Percentiles rank a stretch among this genome's conserved stretches.
Conservation (phyloP, 2,113 vertebrate genomes). For the Prolemur simus region DNA sequence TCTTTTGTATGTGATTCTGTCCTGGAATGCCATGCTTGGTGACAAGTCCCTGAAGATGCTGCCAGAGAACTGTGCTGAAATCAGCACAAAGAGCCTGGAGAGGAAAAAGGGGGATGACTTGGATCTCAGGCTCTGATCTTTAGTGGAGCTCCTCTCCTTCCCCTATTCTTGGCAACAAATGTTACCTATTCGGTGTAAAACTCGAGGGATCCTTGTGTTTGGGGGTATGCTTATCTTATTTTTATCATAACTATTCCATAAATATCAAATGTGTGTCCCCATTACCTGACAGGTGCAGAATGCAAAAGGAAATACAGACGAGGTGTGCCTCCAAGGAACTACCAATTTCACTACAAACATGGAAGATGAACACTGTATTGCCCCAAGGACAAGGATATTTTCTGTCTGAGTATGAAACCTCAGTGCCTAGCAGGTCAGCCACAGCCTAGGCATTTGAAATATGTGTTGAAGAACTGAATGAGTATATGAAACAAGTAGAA, state of each 20-base stretch:
- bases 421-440: not conserved
- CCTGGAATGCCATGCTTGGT: not conserved
- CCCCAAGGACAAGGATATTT: not conserved
- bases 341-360: not conserved
- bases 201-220: not conserved
- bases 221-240: not conserved
- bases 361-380: not conserved
- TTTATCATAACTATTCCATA: not conserved
- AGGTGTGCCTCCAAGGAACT: not conserved
- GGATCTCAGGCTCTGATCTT: not conserved
- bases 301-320: not conserved
- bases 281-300: not conserved
- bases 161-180: not conserved
- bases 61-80: not conserved
- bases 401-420: not conserved
- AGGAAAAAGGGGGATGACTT: not conserved
- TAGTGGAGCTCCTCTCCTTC: not conserved
- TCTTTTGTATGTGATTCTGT: accelerated
- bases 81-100: not conserved
- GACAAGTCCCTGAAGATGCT: not conserved
- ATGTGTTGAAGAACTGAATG: not conserved
- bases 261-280: not conserved
- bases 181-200: not conserved
- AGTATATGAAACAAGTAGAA: not conserved
- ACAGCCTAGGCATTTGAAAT: not conserved